These are phyloP conservation scores for Ecdyonurus torrentis DNA, from an alignment of 2,888 invertebrate genomes.

Conservation along the genomic window DNA sequence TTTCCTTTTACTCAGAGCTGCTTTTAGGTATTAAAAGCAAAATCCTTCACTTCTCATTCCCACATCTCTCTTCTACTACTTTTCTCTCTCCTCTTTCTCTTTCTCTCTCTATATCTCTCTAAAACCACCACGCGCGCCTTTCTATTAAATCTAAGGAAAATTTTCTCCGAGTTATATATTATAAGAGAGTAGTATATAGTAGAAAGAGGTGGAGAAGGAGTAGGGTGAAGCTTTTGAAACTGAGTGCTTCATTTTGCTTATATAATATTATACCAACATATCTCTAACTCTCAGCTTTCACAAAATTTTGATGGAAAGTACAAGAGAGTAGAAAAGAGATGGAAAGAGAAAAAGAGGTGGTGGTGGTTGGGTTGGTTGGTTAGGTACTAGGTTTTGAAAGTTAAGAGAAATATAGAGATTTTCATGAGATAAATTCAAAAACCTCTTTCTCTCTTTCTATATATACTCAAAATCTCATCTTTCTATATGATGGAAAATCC, in stretches of 20 bases:
- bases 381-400: background rate
- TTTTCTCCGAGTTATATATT: too few relatives aligned
- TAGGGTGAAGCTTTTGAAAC: background rate
- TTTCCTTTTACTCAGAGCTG: background rate
- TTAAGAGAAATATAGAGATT: background rate
- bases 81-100: background rate
- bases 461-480: background rate
- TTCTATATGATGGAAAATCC: background rate
- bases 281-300: background rate
- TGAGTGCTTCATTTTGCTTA: background rate
- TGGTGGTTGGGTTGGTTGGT: background rate
- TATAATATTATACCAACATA: background rate
- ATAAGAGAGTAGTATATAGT: too few relatives aligned
- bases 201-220: too few relatives aligned
- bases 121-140: background rate
- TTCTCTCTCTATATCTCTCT: background rate
- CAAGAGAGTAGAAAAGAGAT: background rate
- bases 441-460: too few relatives aligned
- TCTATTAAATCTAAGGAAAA: background rate
- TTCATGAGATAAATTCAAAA: background rate
- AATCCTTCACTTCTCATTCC: conserved; percentile 3
- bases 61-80: background rate
- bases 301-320: background rate
- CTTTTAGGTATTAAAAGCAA: conserved; percentile 1
- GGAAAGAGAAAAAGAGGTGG: background rate